Evolutionary conservation across 2,888 invertebrate species (phyloP), one percentile per base, ranked within the genome.

Genomic region (Campoplex nolae): DNA sequence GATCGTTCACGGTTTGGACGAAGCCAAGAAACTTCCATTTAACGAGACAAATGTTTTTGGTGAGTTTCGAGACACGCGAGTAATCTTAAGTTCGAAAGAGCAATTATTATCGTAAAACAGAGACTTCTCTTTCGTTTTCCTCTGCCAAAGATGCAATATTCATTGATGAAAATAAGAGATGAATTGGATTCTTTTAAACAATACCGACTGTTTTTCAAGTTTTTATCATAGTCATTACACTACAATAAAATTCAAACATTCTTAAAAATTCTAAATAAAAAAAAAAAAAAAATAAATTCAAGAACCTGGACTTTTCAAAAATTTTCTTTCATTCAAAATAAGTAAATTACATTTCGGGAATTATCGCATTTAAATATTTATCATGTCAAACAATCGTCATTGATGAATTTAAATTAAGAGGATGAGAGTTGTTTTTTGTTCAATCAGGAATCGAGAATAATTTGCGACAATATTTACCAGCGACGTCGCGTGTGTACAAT

Each of bases 401-500:
- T 2, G 0, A 58, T 58, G 58, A 58, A 28, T 58, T 58, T 28
- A 3, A 58, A 62, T 9, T 32, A 3, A 13, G 62, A 62, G 62
- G 16, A 32, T 16, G 62, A 16, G 32, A 16, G 62, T 7, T 3
- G 16, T 32, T 32, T 28, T 62, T 32, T 6, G 32, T 62, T 16
- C 32, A 32, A 32, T 32, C 16, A 32, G 32, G 62, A 62, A 62
- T 32, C 62, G 62, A 38, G 42, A 70, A 68, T 48, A 13, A 70
- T 70, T 70, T 23, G 45, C 70, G 70, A 45, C 45, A 28, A 23
- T 70, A 23, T 28, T 45, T 65, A 65, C 28, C 77, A 65, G 65
- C 51, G 32, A 83, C n/a, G 62, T 77, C 58, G 71, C 77, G 71
- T 74, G 71, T 74, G 78, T 74, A 84, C 45, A 76, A 78, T 62